Percentiles rank a stretch among this genome's conserved stretches.
phyloP scores from a whole-genome alignment of 2,113 vertebrate species.

The Strigops habroptila region DNA sequence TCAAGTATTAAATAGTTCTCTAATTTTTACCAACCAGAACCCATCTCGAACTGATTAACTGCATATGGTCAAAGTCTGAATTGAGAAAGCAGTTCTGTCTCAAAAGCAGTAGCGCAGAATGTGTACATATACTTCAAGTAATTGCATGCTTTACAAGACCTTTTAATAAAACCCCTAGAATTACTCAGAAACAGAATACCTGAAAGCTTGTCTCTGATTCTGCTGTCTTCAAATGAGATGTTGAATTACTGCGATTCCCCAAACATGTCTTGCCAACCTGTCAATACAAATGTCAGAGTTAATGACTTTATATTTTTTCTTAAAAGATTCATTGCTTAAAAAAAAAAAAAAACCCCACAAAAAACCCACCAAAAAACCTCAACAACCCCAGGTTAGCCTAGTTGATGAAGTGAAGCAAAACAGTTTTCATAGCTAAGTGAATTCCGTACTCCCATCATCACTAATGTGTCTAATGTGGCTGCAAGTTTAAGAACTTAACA shows the following conservation, averaged over 20 bases:
- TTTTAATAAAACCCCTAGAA: neutral
- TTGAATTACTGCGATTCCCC: conserved; percentile 44
- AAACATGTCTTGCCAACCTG: conserved; percentile 65
- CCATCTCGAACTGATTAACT: neutral
- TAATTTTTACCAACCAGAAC: neutral
- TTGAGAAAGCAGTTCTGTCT: neutral
- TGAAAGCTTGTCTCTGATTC: conserved; percentile 53
- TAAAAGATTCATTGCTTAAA: neutral
- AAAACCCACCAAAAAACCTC: too few species aligned
- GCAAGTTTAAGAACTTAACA: neutral
- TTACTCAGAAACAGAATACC: conserved; percentile 44
- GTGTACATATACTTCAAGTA: neutral
- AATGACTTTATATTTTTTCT: neutral
- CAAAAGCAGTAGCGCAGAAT: neutral
- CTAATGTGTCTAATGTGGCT: neutral
- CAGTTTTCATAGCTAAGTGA: neutral
- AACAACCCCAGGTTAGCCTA: neutral
- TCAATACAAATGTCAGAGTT: neutral
- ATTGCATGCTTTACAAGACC: neutral
- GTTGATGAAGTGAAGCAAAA: neutral
- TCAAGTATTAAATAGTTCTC: neutral
- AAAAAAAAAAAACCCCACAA: neutral
- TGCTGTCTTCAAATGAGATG: neutral
- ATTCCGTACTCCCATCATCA: neutral
- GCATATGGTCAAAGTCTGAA: neutral